phyloP scores from a whole-genome alignment of 2,888 invertebrate genomes.

The Cecidostiba fungosa region DNA sequence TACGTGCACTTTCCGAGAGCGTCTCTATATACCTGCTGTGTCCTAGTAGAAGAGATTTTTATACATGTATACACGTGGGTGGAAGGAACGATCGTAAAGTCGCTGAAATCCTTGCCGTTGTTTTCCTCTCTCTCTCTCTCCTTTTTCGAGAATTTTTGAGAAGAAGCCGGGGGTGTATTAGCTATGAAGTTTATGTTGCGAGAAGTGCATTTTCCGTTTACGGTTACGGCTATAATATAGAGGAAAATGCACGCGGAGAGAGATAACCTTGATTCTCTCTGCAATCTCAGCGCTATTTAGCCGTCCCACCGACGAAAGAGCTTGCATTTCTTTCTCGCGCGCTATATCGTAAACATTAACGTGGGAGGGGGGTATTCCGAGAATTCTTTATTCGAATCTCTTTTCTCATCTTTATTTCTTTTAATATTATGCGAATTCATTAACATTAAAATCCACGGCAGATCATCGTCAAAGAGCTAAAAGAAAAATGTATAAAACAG shows the following conservation, averaged over 20 bases:
- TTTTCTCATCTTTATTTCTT: neutral
- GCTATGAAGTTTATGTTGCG: conserved; percentile 12
- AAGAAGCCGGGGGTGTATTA: neutral
- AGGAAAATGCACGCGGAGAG: neutral
- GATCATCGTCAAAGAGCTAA: neutral
- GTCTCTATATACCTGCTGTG: neutral
- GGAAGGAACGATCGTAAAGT: neutral
- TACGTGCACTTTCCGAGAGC: conserved; percentile 2
- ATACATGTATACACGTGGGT: neutral
- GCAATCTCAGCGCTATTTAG: conserved; percentile 23
- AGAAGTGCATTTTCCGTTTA: conserved; percentile 32
- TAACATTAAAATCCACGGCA: neutral
- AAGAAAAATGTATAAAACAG: neutral
- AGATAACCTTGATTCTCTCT: conserved; percentile 32
- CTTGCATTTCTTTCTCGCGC: conserved; percentile 8
- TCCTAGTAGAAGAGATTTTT: neutral
- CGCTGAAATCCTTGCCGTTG: neutral
- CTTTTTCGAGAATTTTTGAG: neutral
- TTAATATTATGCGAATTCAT: neutral
- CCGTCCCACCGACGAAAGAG: neutral
- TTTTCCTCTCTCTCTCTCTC: neutral
- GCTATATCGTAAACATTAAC: neutral
- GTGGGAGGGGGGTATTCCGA: neutral
- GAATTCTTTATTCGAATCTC: neutral
- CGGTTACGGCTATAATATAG: neutral